Evolutionary conservation across 2,113 vertebrate genomes (phyloP).

Genomic region (Scortum barcoo): DNA sequence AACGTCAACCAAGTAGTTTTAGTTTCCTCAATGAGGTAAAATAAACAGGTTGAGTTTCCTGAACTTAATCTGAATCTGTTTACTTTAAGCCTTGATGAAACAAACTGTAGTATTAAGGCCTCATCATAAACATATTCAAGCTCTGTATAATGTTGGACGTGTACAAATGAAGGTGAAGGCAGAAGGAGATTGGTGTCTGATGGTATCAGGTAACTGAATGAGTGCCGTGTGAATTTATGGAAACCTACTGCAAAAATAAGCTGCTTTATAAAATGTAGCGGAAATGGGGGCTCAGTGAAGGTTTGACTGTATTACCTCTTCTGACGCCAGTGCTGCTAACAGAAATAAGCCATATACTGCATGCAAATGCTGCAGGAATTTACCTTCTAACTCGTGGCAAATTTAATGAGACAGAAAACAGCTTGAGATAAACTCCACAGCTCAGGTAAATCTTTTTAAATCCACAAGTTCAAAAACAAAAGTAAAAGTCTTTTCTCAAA

Average conservation of each 20-base stretch:
- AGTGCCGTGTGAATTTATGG: conserved; percentile 1
- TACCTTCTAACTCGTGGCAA: background rate
- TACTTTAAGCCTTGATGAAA: background rate
- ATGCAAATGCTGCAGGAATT: conserved; percentile 18
- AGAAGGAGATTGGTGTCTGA: background rate
- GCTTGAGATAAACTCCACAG: conserved; percentile 16
- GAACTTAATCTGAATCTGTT: background rate
- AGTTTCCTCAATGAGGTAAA: too few species aligned
- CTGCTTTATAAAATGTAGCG: conserved; percentile 10
- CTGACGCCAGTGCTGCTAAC: too few species aligned
- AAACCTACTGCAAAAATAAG: conserved; percentile 6
- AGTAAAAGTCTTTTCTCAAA: background rate
- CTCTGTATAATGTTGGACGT: background rate
- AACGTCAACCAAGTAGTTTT: background rate
- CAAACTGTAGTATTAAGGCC: background rate
- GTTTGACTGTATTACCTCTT: background rate
- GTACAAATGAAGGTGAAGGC: background rate
- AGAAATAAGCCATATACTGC: background rate
- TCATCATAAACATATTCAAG: background rate
- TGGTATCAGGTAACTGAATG: background rate
- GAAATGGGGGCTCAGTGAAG: background rate
- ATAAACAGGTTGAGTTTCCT: background rate
- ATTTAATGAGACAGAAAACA: conserved; percentile 13
- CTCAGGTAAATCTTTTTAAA: conserved; percentile 32
- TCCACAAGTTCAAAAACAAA: conserved; percentile 7